phyloP scores from a whole-genome alignment of 2,888 invertebrate genomes.

The Tenthredo distinguenda region DNA sequence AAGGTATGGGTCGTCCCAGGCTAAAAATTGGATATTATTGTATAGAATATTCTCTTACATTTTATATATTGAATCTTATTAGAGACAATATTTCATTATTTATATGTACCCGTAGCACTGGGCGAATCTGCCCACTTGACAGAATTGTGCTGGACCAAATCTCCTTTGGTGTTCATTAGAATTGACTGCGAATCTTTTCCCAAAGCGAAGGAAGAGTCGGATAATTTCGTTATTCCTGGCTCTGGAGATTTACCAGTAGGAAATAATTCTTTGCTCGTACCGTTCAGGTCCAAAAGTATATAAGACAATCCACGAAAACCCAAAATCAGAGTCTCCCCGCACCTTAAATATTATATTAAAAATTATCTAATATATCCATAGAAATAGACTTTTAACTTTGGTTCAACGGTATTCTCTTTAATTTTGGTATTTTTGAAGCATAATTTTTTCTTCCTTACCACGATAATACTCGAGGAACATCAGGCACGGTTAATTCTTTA shows the following conservation, averaged over 20 bases:
- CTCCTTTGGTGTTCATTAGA: slow-evolving; percentile 88
- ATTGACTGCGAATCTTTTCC: slow-evolving; percentile 94
- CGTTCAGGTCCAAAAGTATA: slow-evolving; percentile 76
- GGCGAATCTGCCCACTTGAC: slow-evolving; percentile 91
- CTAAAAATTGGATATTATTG: slow-evolving; percentile 76
- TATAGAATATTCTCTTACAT: neutral
- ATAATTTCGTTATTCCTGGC: slow-evolving; percentile 89
- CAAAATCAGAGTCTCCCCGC: slow-evolving; percentile 73
- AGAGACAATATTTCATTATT: neutral
- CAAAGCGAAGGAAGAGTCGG: slow-evolving; percentile 88
- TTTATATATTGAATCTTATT: neutral
- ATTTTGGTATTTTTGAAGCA: slow-evolving; percentile 63
- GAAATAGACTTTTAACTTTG: neutral
- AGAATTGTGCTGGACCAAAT: slow-evolving; percentile 85
- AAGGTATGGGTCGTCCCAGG: slow-evolving; percentile 96
- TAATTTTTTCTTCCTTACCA: slow-evolving; percentile 85
- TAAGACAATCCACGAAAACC: slow-evolving; percentile 76
- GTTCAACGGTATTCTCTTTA: slow-evolving; percentile 28
- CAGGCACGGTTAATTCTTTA: slow-evolving; percentile 77
- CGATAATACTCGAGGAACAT: slow-evolving; percentile 50
- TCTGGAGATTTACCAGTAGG: slow-evolving; percentile 91
- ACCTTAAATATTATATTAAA: slow-evolving; percentile 62
- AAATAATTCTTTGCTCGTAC: slow-evolving; percentile 90
- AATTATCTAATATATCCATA: neutral
- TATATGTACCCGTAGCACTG: slow-evolving; percentile 82